Evolutionary conservation across 2,888 invertebrate genomes (phyloP).

Genomic region (Drosophila quasianomalipes): DNA sequence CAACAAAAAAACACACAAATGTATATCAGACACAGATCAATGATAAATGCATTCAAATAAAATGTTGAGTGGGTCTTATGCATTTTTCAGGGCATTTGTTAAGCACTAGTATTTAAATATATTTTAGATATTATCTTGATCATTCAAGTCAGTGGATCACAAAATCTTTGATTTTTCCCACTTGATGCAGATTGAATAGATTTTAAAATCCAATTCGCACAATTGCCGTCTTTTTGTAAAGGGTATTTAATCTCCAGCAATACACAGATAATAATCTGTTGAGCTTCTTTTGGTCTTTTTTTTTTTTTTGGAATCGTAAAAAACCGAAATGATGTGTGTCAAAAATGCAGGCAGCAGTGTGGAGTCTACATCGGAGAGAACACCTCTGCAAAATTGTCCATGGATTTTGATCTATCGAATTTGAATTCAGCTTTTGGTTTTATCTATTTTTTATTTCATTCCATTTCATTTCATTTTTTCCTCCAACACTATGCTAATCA

Average conservation of each 20-base stretch:
- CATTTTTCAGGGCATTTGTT: neutral
- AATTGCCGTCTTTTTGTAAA: neutral
- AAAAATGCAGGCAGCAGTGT: conserved; percentile 52
- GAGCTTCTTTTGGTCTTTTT: neutral
- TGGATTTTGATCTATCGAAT: conserved; percentile 42
- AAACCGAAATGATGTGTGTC: conserved; percentile 51
- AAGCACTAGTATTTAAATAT: neutral
- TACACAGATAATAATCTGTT: neutral
- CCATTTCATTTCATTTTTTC: conserved; percentile 1
- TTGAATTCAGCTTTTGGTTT: conserved; percentile 20
- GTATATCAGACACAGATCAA: conserved; percentile 16
- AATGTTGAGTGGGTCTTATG: neutral
- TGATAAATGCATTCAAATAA: conserved; percentile 17
- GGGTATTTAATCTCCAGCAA: conserved; percentile 2
- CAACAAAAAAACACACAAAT: conserved; percentile 5
- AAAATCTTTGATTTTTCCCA: neutral
- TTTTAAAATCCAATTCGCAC: neutral
- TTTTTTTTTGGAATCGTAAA: conserved; percentile 37
- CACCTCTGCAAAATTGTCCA: conserved; percentile 56
- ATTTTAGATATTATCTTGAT: neutral
- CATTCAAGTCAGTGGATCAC: neutral
- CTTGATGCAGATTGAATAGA: neutral
- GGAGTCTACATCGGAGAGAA: conserved; percentile 4
- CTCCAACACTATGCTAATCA: conserved; percentile 73
- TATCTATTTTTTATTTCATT: conserved; percentile 36